A percentile compares a stretch with the other conserved stretches of the same genome.
Conservation (phyloP, 2,888 invertebrate species). For the Drosophila melanosoma region DNA sequence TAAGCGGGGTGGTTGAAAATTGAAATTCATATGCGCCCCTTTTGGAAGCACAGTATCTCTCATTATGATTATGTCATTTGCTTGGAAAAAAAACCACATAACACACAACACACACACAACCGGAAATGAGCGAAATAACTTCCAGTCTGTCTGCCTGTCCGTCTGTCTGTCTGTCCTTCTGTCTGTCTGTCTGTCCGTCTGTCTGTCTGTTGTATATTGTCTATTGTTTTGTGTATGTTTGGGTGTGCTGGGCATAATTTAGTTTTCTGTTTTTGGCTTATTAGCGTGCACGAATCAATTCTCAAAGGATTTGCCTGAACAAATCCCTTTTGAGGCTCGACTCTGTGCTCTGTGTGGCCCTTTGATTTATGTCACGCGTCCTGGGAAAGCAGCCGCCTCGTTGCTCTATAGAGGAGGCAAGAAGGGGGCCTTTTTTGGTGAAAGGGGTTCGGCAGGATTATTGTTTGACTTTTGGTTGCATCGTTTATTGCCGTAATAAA, state of each 20-base stretch:
- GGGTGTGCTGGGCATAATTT: slow-evolving; percentile 62
- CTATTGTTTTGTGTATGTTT: slow-evolving; percentile 10
- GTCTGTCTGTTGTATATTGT: slow-evolving; percentile 11
- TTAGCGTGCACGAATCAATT: slow-evolving; percentile 84
- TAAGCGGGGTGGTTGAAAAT: slow-evolving; percentile 64
- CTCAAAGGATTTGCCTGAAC: slow-evolving; percentile 82
- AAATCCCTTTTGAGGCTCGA: slow-evolving; percentile 67
- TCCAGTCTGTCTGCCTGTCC: background rate
- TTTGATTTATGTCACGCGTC: slow-evolving; percentile 79
- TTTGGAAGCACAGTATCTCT: slow-evolving; percentile 14
- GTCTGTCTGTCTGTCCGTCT: background rate
- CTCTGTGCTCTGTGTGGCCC: slow-evolving; percentile 37
- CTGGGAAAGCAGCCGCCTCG: slow-evolving; percentile 65
- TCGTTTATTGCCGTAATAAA: slow-evolving; percentile 66
- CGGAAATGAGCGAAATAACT: slow-evolving; percentile 49
- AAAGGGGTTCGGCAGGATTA: slow-evolving; percentile 43
- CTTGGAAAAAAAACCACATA: slow-evolving; percentile 34
- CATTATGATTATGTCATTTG: slow-evolving; percentile 79
- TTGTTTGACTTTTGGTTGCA: slow-evolving; percentile 52
- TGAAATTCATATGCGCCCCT: slow-evolving; percentile 67
- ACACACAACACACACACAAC: slow-evolving; percentile 28
- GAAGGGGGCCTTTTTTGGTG: background rate
- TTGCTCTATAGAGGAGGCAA: slow-evolving; percentile 2
- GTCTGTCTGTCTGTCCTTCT: accelerated
- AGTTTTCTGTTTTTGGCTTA: slow-evolving; percentile 75